Percentiles rank a stretch among this genome's conserved stretches.
Evolutionary conservation across 2,888 invertebrate species (phyloP).

Genomic region (Ptilodon capucinus): DNA sequence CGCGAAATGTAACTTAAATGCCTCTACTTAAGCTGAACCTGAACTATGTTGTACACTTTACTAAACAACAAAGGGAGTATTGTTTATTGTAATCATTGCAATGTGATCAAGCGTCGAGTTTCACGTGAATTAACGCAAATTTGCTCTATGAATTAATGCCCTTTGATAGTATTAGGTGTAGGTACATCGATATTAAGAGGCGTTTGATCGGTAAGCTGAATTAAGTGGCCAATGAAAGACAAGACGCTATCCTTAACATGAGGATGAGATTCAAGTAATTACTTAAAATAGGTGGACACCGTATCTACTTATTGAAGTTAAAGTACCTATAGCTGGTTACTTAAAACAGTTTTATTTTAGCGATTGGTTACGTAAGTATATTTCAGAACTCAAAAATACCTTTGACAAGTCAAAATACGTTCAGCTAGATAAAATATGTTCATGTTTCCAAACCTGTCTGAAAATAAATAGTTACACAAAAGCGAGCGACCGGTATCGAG

Average conservation of each 20-base stretch:
- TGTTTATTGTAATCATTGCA: background rate
- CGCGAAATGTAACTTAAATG: too few relatives aligned
- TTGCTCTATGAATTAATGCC: conserved; percentile 17
- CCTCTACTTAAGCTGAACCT: too few relatives aligned
- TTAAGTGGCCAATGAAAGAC: background rate
- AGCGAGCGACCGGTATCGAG: conserved; percentile 19
- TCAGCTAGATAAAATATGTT: background rate
- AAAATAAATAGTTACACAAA: conserved; percentile 21
- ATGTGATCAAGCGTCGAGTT: conserved; percentile 3
- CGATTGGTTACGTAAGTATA: too few relatives aligned
- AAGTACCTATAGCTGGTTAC: too few relatives aligned
- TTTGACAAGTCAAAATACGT: too few relatives aligned
- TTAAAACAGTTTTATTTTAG: too few relatives aligned
- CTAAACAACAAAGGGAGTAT: background rate
- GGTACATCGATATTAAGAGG: background rate
- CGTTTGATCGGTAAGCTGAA: background rate
- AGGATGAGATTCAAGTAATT: background rate
- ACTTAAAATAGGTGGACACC: too few relatives aligned
- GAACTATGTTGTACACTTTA: too few relatives aligned
- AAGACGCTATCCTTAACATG: background rate
- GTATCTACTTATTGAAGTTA: too few relatives aligned
- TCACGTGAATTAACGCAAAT: background rate
- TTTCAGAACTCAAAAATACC: too few relatives aligned
- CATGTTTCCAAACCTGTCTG: background rate
- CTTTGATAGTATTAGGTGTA: conserved; percentile 15